Conservation (phyloP, 2,113 vertebrate species). For the Piaya cayana region DNA sequence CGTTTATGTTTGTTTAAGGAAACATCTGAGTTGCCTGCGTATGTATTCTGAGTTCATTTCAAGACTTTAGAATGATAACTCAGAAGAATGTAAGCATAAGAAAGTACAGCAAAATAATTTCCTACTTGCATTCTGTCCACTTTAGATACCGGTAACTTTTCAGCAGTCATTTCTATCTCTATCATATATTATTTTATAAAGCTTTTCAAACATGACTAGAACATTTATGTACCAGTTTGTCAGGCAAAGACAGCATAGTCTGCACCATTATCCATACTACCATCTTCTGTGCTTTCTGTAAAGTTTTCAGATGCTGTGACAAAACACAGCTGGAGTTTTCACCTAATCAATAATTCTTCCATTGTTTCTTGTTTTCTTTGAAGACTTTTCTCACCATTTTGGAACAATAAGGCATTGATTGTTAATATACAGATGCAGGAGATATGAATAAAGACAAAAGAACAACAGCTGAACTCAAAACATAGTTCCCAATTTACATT, state of each 20-base stretch:
- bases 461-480: neutral
- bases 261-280: neutral
- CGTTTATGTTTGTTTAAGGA: neutral
- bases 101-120: neutral
- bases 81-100: neutral
- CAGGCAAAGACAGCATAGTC: neutral
- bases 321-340: fast-evolving
- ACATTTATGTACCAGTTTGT: neutral
- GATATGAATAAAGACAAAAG: neutral
- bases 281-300: neutral
- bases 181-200: neutral
- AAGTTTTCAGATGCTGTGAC: neutral
- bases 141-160: neutral
- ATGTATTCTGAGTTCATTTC: neutral
- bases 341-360: neutral
- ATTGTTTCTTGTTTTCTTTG: neutral
- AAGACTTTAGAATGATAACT: neutral
- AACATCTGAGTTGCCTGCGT: neutral
- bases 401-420: neutral
- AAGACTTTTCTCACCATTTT: neutral
- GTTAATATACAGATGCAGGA: neutral
- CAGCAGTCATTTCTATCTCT: neutral
- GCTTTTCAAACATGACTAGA: neutral
- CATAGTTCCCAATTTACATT: neutral
- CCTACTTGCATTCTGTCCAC: neutral